Evolutionary conservation across 2,888 invertebrate genomes (phyloP).

Genomic region (Tetranychus truncatus): DNA sequence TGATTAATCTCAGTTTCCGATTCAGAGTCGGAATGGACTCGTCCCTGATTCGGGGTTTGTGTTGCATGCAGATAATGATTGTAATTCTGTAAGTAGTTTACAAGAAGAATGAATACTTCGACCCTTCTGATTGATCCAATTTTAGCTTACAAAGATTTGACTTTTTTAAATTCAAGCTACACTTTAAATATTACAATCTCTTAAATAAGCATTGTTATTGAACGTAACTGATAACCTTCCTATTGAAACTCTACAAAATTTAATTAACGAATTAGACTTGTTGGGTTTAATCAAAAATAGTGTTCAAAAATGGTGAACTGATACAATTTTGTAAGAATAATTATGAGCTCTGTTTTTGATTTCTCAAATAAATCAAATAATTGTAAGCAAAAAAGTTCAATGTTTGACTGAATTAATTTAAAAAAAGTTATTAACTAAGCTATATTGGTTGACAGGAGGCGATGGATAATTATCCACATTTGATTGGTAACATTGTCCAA

Average conservation of each 20-base stretch:
- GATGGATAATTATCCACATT: neutral
- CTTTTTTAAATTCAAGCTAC: too few relatives aligned
- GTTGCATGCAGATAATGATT: neutral
- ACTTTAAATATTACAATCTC: neutral
- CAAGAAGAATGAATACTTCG: neutral
- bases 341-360: too few relatives aligned
- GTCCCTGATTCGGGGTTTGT: neutral
- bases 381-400: neutral
- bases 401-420: neutral
- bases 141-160: too few relatives aligned
- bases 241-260: neutral
- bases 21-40: slow-evolving; percentile 26
- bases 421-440: neutral
- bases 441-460: neutral
- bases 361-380: neutral
- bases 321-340: too few relatives aligned
- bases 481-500: neutral
- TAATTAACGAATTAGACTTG: neutral
- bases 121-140: too few relatives aligned
- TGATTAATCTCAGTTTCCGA: slow-evolving; percentile 28
- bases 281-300: too few relatives aligned
- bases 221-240: too few relatives aligned
- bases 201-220: too few relatives aligned
- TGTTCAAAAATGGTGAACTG: too few relatives aligned
- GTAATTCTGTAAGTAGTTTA: neutral